Percentiles rank a stretch among this genome's conserved stretches.
These are phyloP conservation scores for Miichthys miiuy DNA, from an alignment of 2,797 vertebrate species.

Conservation along the genomic window DNA sequence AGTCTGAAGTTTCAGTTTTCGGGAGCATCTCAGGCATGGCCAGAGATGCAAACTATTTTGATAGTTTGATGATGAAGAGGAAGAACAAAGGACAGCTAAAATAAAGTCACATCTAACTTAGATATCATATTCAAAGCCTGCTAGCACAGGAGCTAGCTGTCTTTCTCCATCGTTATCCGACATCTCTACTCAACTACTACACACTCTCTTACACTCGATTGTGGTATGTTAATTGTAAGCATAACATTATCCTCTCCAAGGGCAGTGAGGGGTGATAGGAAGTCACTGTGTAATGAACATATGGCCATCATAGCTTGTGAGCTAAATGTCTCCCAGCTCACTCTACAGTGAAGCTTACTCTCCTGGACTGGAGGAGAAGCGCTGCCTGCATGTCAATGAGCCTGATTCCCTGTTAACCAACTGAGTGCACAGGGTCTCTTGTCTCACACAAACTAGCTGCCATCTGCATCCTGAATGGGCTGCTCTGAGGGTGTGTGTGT, in stretches of 20 bases:
- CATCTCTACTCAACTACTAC: not conserved
- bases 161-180: not conserved
- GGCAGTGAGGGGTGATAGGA: slow-evolving; percentile 52
- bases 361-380: slow-evolving; percentile 66
- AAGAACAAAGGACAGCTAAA: not conserved
- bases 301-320: slow-evolving; percentile 64
- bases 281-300: slow-evolving; percentile 62
- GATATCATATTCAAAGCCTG: not conserved
- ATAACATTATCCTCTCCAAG: slow-evolving; percentile 60
- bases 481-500: slow-evolving; percentile 51
- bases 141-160: not conserved
- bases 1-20: not conserved
- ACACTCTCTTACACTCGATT: slow-evolving; percentile 24
- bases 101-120: not conserved
- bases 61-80: not conserved
- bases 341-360: slow-evolving; percentile 57
- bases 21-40: not conserved
- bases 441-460: slow-evolving; percentile 79
- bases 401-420: slow-evolving; percentile 70
- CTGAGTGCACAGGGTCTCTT: slow-evolving; percentile 72
- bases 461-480: slow-evolving; percentile 84
- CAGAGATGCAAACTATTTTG: not conserved
- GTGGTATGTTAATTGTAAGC: slow-evolving; percentile 29
- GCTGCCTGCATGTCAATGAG: slow-evolving; percentile 81
- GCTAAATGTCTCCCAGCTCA: slow-evolving; percentile 52